Conservation (phyloP, 2,113 vertebrate genomes). For the Pteruthius melanotis region DNA sequence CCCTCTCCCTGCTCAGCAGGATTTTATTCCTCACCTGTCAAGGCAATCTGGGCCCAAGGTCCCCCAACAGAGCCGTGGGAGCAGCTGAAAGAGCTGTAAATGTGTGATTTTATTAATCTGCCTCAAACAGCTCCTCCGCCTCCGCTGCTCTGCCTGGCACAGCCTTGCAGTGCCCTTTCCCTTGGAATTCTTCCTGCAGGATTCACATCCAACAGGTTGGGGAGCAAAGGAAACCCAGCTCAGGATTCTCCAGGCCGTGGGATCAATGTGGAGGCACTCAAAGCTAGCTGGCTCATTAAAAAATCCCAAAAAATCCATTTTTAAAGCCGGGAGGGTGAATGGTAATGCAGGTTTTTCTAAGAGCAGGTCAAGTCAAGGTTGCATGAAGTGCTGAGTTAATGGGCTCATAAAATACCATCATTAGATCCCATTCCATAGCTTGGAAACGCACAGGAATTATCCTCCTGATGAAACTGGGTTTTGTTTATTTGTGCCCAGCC, state of each 20-base stretch:
- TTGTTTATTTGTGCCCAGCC: neutral
- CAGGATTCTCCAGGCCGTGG: neutral
- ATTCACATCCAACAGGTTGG: neutral
- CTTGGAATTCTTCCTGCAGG: neutral
- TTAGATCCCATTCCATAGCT: neutral
- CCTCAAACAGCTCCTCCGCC: neutral
- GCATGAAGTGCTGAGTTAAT: neutral
- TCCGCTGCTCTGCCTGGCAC: neutral
- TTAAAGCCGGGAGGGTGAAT: neutral
- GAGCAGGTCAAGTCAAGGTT: neutral
- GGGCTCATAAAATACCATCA: neutral
- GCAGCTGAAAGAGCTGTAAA: neutral
- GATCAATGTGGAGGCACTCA: neutral
- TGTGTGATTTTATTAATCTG: neutral
- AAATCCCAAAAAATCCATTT: neutral
- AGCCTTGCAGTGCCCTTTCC: neutral
- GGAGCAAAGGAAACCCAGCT: neutral
- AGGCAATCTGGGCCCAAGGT: neutral
- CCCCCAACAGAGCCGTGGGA: neutral
- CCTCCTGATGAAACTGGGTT: neutral
- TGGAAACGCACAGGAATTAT: neutral
- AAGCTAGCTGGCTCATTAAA: neutral
- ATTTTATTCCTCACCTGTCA: constrained; percentile 5
- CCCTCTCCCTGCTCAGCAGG: neutral
- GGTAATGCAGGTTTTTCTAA: fast-evolving